Evolutionary conservation across 1,140 invertebrate genomes (phyloP).

Genomic region (Drosophila obscura): DNA sequence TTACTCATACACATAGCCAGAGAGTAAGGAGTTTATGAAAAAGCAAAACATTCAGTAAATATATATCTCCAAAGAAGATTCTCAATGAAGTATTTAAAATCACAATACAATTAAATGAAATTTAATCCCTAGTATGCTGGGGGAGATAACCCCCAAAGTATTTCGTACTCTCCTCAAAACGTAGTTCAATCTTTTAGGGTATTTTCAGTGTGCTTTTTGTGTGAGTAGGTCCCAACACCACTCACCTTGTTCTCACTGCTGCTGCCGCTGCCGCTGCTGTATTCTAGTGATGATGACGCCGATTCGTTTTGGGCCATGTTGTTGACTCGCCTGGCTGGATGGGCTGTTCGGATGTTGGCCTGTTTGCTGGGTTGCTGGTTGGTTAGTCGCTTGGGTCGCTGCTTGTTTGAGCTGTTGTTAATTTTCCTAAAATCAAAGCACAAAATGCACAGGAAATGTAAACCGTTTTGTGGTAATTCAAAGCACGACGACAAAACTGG

Average conservation of each 20-base stretch:
- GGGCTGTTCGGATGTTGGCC: slow-evolving; percentile 14
- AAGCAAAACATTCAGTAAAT: no score
- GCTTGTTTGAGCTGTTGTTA: slow-evolving; percentile 77
- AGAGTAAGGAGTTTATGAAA: no score
- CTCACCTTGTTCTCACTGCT: slow-evolving; percentile 45
- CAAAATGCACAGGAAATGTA: slow-evolving; percentile 81
- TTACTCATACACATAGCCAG: no score
- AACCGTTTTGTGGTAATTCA: slow-evolving; percentile 66
- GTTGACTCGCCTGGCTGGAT: slow-evolving; percentile 68
- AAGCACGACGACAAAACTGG: slow-evolving; percentile 37
- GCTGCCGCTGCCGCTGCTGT: slow-evolving; percentile 50
- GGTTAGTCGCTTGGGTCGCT: slow-evolving; percentile 50
- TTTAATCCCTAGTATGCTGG: no score
- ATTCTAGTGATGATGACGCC: slow-evolving; percentile 73
- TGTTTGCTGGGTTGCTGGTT: slow-evolving; percentile 48
- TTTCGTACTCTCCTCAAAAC: background rate
- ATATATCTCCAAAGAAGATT: no score
- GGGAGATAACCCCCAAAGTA: no score
- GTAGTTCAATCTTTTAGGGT: slow-evolving; percentile 6
- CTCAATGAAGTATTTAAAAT: no score
- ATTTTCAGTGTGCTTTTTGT: slow-evolving; percentile 2
- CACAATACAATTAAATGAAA: no score
- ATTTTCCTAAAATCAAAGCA: slow-evolving; percentile 82
- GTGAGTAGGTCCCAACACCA: background rate
- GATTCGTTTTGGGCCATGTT: slow-evolving; percentile 79